Percentiles rank a stretch among this genome's conserved stretches.
Conservation (phyloP, 2,888 invertebrate genomes). For the Alviniconcha strummeri region DNA sequence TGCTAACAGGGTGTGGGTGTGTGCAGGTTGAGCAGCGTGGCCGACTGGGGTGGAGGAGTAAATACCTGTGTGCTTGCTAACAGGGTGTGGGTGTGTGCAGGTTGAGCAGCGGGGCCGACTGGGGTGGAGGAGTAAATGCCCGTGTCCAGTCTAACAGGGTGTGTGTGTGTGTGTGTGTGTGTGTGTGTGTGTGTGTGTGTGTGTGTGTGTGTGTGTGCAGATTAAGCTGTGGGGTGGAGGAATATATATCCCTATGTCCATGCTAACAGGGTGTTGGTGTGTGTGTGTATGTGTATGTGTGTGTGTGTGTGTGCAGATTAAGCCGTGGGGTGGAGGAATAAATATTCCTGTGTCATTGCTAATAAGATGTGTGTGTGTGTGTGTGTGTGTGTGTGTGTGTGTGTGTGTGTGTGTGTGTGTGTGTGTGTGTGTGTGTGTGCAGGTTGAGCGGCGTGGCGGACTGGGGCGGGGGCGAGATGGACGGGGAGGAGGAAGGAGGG, state of each 20-base stretch:
- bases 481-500: slow-evolving; percentile 57
- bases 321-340: too few species aligned
- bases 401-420: slow-evolving; percentile 24
- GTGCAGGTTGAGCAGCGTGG: too few species aligned
- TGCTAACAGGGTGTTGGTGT: neutral
- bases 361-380: slow-evolving; percentile 9
- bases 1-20: too few species aligned
- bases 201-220: neutral
- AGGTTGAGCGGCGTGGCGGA: slow-evolving; percentile 23
- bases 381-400: slow-evolving; percentile 17
- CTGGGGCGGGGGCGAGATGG: slow-evolving; percentile 27
- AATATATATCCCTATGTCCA: too few species aligned
- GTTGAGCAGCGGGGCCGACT: too few species aligned
- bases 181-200: neutral
- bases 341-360: too few species aligned
- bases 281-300: slow-evolving; percentile 3
- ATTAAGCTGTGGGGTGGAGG: too few species aligned
- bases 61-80: neutral
- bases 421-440: slow-evolving; percentile 20
- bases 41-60: too few species aligned
- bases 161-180: neutral
- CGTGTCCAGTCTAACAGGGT: neutral
- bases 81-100: too few species aligned
- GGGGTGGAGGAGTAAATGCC: too few species aligned
- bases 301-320: neutral